phyloP scores from a whole-genome alignment of 2,888 invertebrate species.

The Heliconius erato region DNA sequence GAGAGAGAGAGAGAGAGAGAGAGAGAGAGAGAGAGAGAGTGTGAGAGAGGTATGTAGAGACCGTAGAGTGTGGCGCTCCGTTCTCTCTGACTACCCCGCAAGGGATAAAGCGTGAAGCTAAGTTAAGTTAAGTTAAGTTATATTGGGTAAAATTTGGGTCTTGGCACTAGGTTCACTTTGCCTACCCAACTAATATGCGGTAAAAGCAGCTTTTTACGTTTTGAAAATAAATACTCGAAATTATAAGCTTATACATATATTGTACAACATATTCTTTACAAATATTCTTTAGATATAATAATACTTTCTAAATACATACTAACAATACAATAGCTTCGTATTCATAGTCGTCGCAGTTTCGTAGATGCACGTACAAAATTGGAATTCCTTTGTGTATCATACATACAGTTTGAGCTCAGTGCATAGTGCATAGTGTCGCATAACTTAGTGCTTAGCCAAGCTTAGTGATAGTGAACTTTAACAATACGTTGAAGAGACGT shows the following conservation, averaged over 20 bases:
- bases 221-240: not conserved
- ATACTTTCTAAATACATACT: not conserved
- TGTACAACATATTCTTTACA: not conserved
- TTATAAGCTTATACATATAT: not conserved
- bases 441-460: constrained; percentile 47
- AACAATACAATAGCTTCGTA: constrained; percentile 1
- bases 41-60: too few relatives aligned
- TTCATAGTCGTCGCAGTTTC: constrained; percentile 30
- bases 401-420: constrained; percentile 45
- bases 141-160: too few relatives aligned
- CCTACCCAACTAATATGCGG: not conserved
- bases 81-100: too few relatives aligned
- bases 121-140: too few relatives aligned
- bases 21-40: too few relatives aligned
- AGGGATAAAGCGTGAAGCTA: too few relatives aligned
- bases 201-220: not conserved
- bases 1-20: too few relatives aligned
- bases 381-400: constrained; percentile 52
- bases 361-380: constrained; percentile 42
- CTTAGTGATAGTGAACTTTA: constrained; percentile 11
- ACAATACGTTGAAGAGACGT: constrained; percentile 16
- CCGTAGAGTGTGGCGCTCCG: too few relatives aligned
- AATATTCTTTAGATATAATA: not conserved
- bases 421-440: constrained; percentile 46
- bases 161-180: not conserved